Evolutionary conservation across 1,140 invertebrate species (phyloP).

Genomic region (Dreissena rostriformis): DNA sequence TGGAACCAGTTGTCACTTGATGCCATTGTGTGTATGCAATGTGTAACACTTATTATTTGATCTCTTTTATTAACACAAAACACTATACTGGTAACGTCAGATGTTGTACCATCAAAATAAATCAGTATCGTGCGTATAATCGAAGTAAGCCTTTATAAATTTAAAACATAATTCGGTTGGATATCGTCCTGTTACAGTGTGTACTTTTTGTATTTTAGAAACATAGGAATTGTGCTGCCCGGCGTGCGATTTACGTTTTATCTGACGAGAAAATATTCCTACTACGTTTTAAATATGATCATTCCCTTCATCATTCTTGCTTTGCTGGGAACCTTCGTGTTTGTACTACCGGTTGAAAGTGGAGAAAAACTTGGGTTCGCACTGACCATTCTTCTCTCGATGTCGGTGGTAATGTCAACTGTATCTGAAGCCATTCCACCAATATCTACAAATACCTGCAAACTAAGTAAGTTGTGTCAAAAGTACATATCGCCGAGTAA

Average conservation of each 20-base stretch:
- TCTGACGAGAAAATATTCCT: constrained; percentile 25
- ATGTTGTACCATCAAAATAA: too few species aligned
- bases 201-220: neutral
- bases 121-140: too few species aligned
- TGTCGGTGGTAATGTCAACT: constrained; percentile 29
- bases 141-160: too few species aligned
- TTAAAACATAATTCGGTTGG: too few species aligned
- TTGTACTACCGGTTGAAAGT: constrained; percentile 34
- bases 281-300: constrained; percentile 40
- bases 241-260: constrained; percentile 11
- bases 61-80: too few species aligned
- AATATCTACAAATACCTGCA: constrained; percentile 22
- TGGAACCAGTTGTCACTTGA: too few species aligned
- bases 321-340: constrained; percentile 36
- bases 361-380: constrained; percentile 23
- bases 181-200: too few species aligned
- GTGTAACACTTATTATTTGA: too few species aligned
- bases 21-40: too few species aligned
- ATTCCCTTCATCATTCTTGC: constrained; percentile 31
- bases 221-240: neutral
- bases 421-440: constrained; percentile 25
- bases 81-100: too few species aligned
- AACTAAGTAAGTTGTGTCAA: constrained; percentile 20
- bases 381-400: constrained; percentile 20
- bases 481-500: too few species aligned